Evolutionary conservation across 2,113 vertebrate species (phyloP).

Genomic region (Melanotaenia duboulayi): DNA sequence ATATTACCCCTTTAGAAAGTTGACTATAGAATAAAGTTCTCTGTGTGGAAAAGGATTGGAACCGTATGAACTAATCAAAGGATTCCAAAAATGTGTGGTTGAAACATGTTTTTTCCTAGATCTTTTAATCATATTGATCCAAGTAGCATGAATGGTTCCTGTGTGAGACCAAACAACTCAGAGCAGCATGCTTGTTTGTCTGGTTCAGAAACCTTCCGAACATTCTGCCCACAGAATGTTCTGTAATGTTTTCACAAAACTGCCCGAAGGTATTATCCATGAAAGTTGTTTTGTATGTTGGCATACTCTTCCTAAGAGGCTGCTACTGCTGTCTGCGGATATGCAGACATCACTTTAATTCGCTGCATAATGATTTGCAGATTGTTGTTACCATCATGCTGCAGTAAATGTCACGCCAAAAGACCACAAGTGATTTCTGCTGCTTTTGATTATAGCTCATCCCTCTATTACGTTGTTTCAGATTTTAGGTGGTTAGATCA

Average conservation of each 20-base stretch:
- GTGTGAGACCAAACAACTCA: no score
- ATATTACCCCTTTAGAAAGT: no score
- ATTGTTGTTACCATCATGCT: background rate
- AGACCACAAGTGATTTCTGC: background rate
- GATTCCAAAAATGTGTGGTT: background rate
- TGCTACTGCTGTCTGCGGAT: constrained; percentile 6
- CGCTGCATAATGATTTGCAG: constrained; percentile 1
- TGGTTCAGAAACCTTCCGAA: constrained; percentile 1
- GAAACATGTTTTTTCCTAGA: no score
- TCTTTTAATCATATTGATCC: no score
- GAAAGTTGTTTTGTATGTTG: constrained; percentile 34
- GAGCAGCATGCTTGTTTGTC: background rate
- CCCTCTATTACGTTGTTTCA: background rate
- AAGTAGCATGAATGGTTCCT: no score
- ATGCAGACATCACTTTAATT: background rate
- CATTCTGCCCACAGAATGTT: constrained; percentile 4
- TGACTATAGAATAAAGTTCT: background rate
- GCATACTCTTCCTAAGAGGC: constrained; percentile 15
- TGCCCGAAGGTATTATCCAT: constrained; percentile 24
- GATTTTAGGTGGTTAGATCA: background rate
- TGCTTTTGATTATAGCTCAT: background rate
- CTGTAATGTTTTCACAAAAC: constrained; percentile 11
- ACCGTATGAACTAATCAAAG: background rate
- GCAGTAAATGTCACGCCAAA: background rate
- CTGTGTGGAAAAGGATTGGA: background rate